Evolutionary conservation across 2,113 vertebrate genomes (phyloP).

Genomic region (Clupea harengus): DNA sequence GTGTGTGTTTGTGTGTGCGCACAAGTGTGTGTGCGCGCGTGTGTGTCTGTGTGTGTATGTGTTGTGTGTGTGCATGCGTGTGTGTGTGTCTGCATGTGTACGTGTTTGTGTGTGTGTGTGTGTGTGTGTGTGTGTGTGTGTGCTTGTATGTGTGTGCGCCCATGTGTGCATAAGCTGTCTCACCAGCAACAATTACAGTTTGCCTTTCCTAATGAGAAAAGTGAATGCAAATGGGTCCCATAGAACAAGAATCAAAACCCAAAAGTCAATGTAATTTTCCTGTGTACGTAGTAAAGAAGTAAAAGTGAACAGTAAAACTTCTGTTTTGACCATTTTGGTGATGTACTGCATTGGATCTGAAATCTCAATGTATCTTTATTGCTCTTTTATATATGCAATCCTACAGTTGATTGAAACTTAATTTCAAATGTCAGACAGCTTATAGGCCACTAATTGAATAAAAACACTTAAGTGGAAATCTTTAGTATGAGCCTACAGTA

Average conservation of each 20-base stretch:
- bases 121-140: not conserved
- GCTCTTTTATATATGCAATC: too few species aligned
- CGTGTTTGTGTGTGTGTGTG: not conserved
- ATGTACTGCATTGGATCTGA: not conserved
- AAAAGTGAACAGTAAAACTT: not conserved
- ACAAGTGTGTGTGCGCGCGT: not conserved
- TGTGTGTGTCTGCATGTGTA: not conserved
- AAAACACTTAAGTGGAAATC: not conserved
- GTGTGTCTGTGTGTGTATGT: not conserved
- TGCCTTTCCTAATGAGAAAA: slow-evolving; percentile 1
- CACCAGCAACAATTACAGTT: not conserved
- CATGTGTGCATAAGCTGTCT: not conserved
- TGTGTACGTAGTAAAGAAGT: not conserved
- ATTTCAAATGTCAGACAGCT: not conserved
- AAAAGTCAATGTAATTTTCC: not conserved
- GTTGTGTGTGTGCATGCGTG: not conserved
- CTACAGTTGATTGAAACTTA: too few species aligned
- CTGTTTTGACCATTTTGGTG: too few species aligned
- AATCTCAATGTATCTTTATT: too few species aligned
- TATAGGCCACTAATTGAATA: not conserved
- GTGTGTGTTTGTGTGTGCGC: not conserved
- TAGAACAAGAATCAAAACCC: not conserved
- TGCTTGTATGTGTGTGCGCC: not conserved
- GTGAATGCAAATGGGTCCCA: not conserved
- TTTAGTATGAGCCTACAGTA: not conserved